phyloP scores from a whole-genome alignment of 1,140 invertebrate species.

The Heterodera carotae region DNA sequence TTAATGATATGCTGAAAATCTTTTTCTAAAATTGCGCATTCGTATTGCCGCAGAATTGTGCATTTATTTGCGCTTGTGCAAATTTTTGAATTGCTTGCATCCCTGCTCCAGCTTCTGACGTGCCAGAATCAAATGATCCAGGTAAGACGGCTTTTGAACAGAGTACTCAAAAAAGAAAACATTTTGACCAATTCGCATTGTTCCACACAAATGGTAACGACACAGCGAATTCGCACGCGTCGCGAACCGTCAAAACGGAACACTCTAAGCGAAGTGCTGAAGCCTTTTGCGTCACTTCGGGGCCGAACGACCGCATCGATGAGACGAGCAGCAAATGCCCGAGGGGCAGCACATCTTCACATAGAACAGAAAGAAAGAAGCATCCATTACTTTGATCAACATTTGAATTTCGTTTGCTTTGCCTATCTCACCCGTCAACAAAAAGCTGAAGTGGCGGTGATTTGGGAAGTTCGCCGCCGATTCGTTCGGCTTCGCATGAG shows the following conservation, averaged over 20 bases:
- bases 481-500: conserved; percentile 59
- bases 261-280: conserved; percentile 60
- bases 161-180: conserved; percentile 10
- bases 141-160: too few species aligned
- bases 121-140: too few species aligned
- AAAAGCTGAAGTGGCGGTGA: conserved; percentile 59
- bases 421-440: conserved; percentile 51
- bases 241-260: conserved; percentile 64
- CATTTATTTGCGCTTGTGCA: too few species aligned
- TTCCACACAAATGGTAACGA: conserved; percentile 62
- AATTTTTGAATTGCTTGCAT: too few species aligned
- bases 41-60: too few species aligned
- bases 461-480: conserved; percentile 57
- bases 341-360: conserved; percentile 58
- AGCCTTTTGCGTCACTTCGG: conserved; percentile 49
- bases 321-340: conserved; percentile 47
- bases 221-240: conserved; percentile 58
- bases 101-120: too few species aligned
- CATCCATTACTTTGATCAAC: too few species aligned
- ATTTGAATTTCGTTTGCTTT: too few species aligned
- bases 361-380: too few species aligned
- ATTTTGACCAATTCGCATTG: conserved; percentile 35
- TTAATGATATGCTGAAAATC: too few species aligned
- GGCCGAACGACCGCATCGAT: conserved; percentile 25
- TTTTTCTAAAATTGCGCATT: too few species aligned